Evolutionary conservation across 2,888 invertebrate genomes (phyloP).

Genomic region (Macrosoma leucophasiata): DNA sequence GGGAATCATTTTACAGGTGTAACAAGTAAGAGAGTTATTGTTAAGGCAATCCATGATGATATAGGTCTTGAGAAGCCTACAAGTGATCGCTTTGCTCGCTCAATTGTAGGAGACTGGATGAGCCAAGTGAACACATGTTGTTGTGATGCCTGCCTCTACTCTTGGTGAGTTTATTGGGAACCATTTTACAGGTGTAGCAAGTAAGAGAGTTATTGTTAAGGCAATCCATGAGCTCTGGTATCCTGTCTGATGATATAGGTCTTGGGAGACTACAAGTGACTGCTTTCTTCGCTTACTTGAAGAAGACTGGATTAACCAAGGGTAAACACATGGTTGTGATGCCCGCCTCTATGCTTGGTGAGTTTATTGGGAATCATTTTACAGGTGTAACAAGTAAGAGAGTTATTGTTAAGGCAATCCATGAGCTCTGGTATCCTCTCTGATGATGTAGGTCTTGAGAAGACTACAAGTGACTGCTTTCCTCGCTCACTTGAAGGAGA

Average conservation of each 20-base stretch:
- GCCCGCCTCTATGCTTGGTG: constrained; percentile 95
- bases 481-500: constrained; percentile 90
- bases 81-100: constrained; percentile 93
- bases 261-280: constrained; percentile 96
- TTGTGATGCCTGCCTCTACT: constrained; percentile 98
- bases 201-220: too few species aligned
- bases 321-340: constrained; percentile 95
- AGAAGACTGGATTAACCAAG: constrained; percentile 82
- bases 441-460: too few species aligned
- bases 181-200: too few species aligned
- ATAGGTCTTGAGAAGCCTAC: constrained; percentile 97
- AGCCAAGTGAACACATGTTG: constrained; percentile 87
- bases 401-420: too few species aligned
- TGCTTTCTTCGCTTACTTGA: constrained; percentile 91
- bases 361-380: constrained; percentile 18
- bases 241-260: constrained; percentile 98
- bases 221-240: too few species aligned
- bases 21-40: too few species aligned
- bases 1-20: too few species aligned
- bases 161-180: constrained; percentile 83
- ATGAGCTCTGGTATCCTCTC: too few species aligned
- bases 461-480: too few species aligned
- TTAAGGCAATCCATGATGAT: constrained; percentile 94
- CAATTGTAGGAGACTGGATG: constrained; percentile 88
- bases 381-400: too few species aligned